These are phyloP conservation scores for Drosophila kanapiae DNA, from an alignment of 1,140 invertebrate genomes.

Conservation along the genomic window DNA sequence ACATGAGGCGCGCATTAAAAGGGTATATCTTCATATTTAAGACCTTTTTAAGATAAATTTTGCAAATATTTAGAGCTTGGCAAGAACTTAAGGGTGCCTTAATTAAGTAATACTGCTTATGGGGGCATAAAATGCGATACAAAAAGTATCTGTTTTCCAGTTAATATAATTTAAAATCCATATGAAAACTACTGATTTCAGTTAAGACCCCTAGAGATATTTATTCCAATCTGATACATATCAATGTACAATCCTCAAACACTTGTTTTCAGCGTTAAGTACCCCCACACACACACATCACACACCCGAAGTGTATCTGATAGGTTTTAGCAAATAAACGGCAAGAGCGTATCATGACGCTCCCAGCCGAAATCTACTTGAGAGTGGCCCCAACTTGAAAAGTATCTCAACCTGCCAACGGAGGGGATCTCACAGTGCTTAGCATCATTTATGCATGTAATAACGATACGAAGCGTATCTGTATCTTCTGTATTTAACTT, in stretches of 20 bases:
- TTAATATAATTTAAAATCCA: background rate
- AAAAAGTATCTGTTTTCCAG: background rate
- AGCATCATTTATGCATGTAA: conserved; percentile 48
- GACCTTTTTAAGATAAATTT: conserved; percentile 20
- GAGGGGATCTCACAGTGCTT: conserved; percentile 6
- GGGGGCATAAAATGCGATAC: background rate
- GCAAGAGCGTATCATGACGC: conserved; percentile 12
- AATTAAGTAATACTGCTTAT: conserved; percentile 37
- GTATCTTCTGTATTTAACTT: conserved; percentile 20
- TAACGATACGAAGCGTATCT: conserved; percentile 26
- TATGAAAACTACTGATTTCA: background rate
- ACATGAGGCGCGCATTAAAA: conserved; percentile 20
- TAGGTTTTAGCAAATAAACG: conserved; percentile 15
- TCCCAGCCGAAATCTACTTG: conserved; percentile 18
- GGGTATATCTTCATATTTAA: conserved; percentile 17
- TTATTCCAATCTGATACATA: background rate
- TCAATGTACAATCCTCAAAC: conserved; percentile 26
- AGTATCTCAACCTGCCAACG: conserved; percentile 33
- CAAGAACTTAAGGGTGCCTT: background rate
- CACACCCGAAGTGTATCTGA: conserved; percentile 4
- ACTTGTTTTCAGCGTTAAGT: conserved; percentile 29
- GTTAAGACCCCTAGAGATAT: background rate
- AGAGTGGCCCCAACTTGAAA: conserved; percentile 35
- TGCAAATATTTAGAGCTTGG: conserved; percentile 3
- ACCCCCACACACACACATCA: conserved; percentile 5